Evolutionary conservation across 2,113 vertebrate genomes (phyloP).

Genomic region (Etia nguti): DNA sequence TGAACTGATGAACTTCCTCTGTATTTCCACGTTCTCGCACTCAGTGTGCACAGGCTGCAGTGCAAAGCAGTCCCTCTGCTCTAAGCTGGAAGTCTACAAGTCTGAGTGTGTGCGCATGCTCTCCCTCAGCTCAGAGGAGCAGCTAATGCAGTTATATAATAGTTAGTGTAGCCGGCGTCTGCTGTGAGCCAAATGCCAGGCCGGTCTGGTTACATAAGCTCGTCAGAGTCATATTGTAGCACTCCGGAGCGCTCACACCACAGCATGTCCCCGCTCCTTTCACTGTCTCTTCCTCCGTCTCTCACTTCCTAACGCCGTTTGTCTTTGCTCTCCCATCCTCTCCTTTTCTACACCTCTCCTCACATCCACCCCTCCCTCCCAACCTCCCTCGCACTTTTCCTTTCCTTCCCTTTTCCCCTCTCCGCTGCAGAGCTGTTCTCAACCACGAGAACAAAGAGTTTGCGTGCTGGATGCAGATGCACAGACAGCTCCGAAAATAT

Average conservation of each 20-base stretch:
- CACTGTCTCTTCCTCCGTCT: slow-evolving; percentile 48
- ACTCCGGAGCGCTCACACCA: slow-evolving; percentile 56
- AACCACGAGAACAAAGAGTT: slow-evolving; percentile 37
- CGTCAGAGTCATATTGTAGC: slow-evolving; percentile 72
- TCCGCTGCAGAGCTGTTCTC: slow-evolving; percentile 8
- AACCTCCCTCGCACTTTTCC: not conserved
- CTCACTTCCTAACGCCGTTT: slow-evolving; percentile 43
- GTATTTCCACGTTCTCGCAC: not conserved
- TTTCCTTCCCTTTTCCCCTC: not conserved
- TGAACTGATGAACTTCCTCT: not conserved
- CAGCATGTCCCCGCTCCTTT: slow-evolving; percentile 55
- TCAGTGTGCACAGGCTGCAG: not conserved
- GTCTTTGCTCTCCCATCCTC: not conserved
- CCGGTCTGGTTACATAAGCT: slow-evolving; percentile 74
- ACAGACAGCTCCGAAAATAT: not conserved
- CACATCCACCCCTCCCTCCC: not conserved
- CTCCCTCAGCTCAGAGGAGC: slow-evolving; percentile 57
- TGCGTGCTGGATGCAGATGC: slow-evolving; percentile 21
- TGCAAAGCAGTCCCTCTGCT: not conserved
- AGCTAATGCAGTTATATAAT: slow-evolving; percentile 78
- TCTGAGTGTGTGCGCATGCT: slow-evolving; percentile 54
- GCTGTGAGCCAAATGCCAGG: slow-evolving; percentile 72
- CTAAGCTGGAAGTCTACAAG: slow-evolving; percentile 1
- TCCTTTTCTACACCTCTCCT: not conserved
- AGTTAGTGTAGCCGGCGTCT: slow-evolving; percentile 68